Evolutionary conservation across 2,113 vertebrate genomes (phyloP), one percentile per base, ranked within the genome.

Genomic region (Aphyosemion australe): DNA sequence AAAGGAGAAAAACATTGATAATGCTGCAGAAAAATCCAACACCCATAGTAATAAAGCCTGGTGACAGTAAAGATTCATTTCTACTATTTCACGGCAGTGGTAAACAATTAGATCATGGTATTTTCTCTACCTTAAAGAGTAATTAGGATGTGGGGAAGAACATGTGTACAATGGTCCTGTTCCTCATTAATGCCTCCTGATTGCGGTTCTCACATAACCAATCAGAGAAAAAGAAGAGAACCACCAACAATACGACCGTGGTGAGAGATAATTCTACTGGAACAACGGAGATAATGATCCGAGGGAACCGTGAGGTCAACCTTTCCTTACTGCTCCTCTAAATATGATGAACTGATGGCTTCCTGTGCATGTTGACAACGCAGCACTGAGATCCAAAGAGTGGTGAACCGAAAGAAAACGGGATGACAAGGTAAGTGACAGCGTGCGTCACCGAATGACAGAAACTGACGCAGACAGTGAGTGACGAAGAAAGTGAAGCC

Each of bases 21-120:
- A 47, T 34, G 26, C 55, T 15, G 45, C 46, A 16, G 12, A 21
- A 39, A 43, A 6, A n/a, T n/a, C 18, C 60, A 50, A 56, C 26
- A 56, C 61, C 80, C 79, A 70, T n/a, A n/a, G n/a, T n/a, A n/a
- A n/a, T n/a, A n/a, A n/a, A n/a, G n/a, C n/a, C n/a, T n/a, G n/a
- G n/a, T n/a, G n/a, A n/a, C n/a, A n/a, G n/a, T n/a, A n/a, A 56
- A 59, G 66, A 79, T 80, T 86, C 70, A 82, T 84, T 90, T 88
- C 86, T 76, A 87, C 88, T 76, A 86, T 84, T 72, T 85, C 72
- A 79, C 45, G 34, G 13, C 69, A 58, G 78, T 56, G 80, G 78
- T 86, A 5, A 32, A 81, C 67, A 83, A 83, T 82, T 84, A 63
- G 61, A 86, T 72, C 64, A 31, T n/a, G n/a, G 82, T 84, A 83